Conservation (phyloP, 2,797 vertebrate species). For the Acridotheres tristis region DNA sequence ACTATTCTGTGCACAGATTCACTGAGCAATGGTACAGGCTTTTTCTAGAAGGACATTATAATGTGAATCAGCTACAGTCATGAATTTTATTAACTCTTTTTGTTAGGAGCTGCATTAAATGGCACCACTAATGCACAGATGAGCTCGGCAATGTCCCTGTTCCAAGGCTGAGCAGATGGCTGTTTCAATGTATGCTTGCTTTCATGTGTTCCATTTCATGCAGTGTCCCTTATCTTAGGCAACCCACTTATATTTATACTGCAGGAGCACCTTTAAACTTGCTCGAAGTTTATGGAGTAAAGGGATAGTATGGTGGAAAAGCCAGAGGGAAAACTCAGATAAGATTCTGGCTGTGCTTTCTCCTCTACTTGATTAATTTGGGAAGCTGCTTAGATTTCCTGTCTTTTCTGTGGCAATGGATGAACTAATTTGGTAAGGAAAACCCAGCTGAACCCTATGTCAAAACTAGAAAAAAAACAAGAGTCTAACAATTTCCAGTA, state of each 20-base stretch:
- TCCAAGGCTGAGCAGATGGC: conserved; percentile 65
- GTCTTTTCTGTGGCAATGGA: neutral
- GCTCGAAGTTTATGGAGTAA: conserved; percentile 47
- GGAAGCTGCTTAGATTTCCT: conserved; percentile 24
- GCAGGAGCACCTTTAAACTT: conserved; percentile 45
- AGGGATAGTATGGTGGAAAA: conserved; percentile 26
- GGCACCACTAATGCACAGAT: conserved; percentile 45
- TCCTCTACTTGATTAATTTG: conserved; percentile 21
- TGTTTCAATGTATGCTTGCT: conserved; percentile 48
- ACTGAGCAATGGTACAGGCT: neutral
- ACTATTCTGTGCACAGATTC: conserved; percentile 55
- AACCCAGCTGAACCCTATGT: neutral
- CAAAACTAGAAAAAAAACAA: neutral
- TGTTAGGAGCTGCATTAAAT: conserved; percentile 65
- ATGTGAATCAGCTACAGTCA: conserved; percentile 54
- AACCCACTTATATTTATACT: conserved; percentile 38
- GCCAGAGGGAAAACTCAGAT: conserved; percentile 52
- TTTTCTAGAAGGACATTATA: conserved; percentile 52
- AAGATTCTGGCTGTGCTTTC: neutral
- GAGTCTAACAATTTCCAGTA: neutral
- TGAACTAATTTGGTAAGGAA: conserved; percentile 2
- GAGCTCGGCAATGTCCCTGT: conserved; percentile 50
- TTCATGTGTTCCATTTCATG: conserved; percentile 62
- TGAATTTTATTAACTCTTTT: conserved; percentile 70
- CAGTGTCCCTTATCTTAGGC: conserved; percentile 38